phyloP scores from a whole-genome alignment of 2,797 vertebrate genomes.

The Saxicola maurus region DNA sequence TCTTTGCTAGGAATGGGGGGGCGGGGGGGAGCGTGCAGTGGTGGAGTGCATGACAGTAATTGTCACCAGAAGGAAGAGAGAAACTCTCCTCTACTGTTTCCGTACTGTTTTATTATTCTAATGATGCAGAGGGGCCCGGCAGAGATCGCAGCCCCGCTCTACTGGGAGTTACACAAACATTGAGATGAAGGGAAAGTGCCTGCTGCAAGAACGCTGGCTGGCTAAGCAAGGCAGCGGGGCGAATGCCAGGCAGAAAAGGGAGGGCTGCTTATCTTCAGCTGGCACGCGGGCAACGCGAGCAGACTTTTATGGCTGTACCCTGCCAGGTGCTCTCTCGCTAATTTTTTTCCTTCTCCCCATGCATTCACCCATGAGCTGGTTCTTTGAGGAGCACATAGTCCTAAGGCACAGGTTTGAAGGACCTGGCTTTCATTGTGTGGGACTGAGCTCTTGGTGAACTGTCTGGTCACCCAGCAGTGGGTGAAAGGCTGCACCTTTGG shows the following conservation, averaged over 20 bases:
- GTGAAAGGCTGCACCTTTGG: neutral
- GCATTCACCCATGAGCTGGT: neutral
- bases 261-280: neutral
- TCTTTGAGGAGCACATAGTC: neutral
- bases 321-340: neutral
- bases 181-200: neutral
- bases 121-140: neutral
- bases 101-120: conserved; percentile 8
- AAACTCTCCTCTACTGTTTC: neutral
- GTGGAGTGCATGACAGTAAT: neutral
- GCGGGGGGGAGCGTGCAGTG: accelerated
- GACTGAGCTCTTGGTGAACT: neutral
- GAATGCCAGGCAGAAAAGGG: neutral
- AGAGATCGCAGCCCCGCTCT: neutral
- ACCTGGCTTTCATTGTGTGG: neutral
- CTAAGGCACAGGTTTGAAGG: neutral
- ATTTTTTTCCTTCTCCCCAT: accelerated
- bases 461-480: neutral
- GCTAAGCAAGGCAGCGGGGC: neutral
- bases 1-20: neutral
- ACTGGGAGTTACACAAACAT: neutral
- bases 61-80: neutral
- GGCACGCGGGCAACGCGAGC: neutral
- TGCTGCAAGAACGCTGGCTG: neutral
- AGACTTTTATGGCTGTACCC: neutral